phyloP scores from a whole-genome alignment of 64 coral and sea anemone species.

The Montipora efflorescens region DNA sequence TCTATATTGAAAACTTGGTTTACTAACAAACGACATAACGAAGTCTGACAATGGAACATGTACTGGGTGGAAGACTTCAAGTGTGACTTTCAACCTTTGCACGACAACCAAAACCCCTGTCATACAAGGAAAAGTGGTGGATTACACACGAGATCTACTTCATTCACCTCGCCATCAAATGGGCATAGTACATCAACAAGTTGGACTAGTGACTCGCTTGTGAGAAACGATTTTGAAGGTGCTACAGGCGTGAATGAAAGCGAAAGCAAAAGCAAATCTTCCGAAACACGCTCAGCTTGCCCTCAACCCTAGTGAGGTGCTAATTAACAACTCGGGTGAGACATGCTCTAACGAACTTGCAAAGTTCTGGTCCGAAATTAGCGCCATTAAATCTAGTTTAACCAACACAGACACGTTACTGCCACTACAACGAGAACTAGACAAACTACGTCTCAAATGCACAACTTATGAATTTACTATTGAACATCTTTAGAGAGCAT shows the following conservation, averaged over 20 bases:
- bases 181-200: neutral
- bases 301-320: neutral
- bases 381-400: conserved; percentile 26
- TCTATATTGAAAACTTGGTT: conserved; percentile 27
- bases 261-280: neutral
- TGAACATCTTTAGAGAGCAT: conserved; percentile 67
- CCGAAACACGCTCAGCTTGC: neutral
- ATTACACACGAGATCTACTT: conserved; percentile 45
- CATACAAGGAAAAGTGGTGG: conserved; percentile 63
- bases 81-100: neutral
- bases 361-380: conserved; percentile 48
- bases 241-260: neutral
- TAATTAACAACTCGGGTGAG: conserved; percentile 30
- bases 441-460: conserved; percentile 64
- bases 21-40: conserved; percentile 22
- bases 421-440: conserved; percentile 49
- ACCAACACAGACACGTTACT: neutral
- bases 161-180: neutral
- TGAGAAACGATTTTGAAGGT: neutral
- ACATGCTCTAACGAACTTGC: conserved; percentile 57
- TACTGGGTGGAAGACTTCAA: conserved; percentile 65
- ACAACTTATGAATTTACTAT: conserved; percentile 66
- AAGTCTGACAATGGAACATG: conserved; percentile 52
- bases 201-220: neutral
- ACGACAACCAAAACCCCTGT: conserved; percentile 44